Evolutionary conservation across 1,140 invertebrate species (phyloP).

Genomic region (Drosophila mayri): DNA sequence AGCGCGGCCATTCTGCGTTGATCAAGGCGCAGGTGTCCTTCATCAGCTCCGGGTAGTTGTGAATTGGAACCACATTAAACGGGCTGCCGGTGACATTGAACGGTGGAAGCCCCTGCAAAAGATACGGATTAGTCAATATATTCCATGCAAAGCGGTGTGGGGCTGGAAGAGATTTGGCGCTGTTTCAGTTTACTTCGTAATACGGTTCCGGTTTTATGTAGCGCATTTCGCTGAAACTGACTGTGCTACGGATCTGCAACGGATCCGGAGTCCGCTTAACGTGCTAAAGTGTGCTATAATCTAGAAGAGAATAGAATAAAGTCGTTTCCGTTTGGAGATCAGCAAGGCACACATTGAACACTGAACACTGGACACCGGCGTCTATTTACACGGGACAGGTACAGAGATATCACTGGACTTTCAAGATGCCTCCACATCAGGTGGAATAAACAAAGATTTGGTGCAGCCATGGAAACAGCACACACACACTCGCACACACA

Average conservation of each 20-base stretch:
- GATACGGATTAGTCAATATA: slow-evolving; percentile 3
- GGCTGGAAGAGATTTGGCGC: slow-evolving; percentile 17
- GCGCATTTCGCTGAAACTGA: slow-evolving; percentile 74
- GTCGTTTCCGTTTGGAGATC: slow-evolving; percentile 46
- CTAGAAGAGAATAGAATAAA: slow-evolving; percentile 71
- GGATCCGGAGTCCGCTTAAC: slow-evolving; percentile 60
- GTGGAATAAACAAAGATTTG: slow-evolving; percentile 38
- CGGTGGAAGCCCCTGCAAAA: slow-evolving; percentile 83
- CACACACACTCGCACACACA: slow-evolving; percentile 29
- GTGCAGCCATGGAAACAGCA: slow-evolving; percentile 38
- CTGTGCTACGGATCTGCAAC: slow-evolving; percentile 40
- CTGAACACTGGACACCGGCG: slow-evolving; percentile 10
- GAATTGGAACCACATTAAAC: slow-evolving; percentile 88
- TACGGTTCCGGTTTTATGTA: slow-evolving; percentile 84
- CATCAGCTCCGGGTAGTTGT: slow-evolving; percentile 88
- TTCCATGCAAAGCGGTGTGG: not conserved
- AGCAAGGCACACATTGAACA: slow-evolving; percentile 32
- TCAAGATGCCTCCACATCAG: slow-evolving; percentile 5
- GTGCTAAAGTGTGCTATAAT: slow-evolving; percentile 58
- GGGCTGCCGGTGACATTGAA: slow-evolving; percentile 84
- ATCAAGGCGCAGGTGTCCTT: slow-evolving; percentile 89
- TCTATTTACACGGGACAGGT: slow-evolving; percentile 35
- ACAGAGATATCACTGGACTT: not conserved
- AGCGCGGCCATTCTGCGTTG: slow-evolving; percentile 93
- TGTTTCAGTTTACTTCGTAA: slow-evolving; percentile 72